Base-by-base conservation (phyloP, 2,888 invertebrate species). In the Ectobius pallidus region DNA sequence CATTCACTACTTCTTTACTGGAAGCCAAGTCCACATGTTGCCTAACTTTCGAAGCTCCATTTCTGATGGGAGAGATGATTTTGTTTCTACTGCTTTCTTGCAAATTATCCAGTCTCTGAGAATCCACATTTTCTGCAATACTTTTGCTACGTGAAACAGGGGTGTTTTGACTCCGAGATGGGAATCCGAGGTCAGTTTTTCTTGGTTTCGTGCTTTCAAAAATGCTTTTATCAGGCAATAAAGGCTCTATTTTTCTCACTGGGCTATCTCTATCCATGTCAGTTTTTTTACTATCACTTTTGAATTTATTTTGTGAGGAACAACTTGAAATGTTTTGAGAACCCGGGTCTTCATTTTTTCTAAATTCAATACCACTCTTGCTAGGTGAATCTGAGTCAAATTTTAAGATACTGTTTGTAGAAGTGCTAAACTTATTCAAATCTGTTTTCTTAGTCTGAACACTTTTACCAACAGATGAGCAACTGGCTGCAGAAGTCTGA, bases 1-100 rank as follows among this genome's bases (percentile, higher is more conserved):
- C 71, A 73, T 74, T 68, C 4, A 67, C 76, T 71, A 67, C 73
- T 79, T 27, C 78, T 78, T 79, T 20, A 80, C 78, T 11, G 76
- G 82, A 39, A 39, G 16, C 39, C 63, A 39, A 63, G 39, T 65
- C 65, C 46, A 46, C 7, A 16, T 7, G n/a, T 46, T 65, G 65
- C n/a, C 30, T 65, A 46, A 44, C 46, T 9, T 46, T 63, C 18
- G 22, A 11, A 32, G 2, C 20, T 34, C 39, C 6, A 39, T 18
- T 22, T 39, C 63, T 18, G 22, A 39, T 46, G 18, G 39, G 14
- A 20, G 25, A 22, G 22, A 18, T 14, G 11, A 34, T 25, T 18
- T 34, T 39, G 39, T 62, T 61, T 61, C 61, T 32, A n/a, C 16
- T 16, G 3, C 25, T 27, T 25, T 65, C 65, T 39, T n/a, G 39